phyloP scores from a whole-genome alignment of 2,113 vertebrate species.

The Cebus imitator region DNA sequence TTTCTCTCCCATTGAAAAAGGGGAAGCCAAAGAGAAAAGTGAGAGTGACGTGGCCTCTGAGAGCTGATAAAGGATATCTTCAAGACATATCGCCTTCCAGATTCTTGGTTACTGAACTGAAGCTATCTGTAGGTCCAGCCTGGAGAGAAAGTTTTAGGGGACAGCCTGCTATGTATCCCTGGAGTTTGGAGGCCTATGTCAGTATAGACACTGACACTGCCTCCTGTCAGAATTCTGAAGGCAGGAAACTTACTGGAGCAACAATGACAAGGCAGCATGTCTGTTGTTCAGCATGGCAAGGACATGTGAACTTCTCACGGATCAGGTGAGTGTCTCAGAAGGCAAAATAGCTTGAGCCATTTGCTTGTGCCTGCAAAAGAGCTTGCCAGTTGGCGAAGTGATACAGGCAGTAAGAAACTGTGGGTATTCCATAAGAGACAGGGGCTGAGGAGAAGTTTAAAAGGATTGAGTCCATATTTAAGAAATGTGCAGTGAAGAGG shows the following conservation, averaged over 20 bases:
- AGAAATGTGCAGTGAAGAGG: background rate
- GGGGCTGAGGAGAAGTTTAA: background rate
- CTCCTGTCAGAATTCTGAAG: slow-evolving; percentile 42
- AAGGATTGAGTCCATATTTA: background rate
- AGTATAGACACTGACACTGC: background rate
- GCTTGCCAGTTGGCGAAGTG: background rate
- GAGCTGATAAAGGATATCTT: background rate
- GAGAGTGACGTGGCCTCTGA: background rate
- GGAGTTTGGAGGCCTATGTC: slow-evolving; percentile 6
- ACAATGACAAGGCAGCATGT: background rate
- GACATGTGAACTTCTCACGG: background rate
- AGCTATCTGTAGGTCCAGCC: background rate
- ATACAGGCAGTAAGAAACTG: background rate
- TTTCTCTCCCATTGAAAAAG: background rate
- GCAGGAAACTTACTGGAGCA: background rate
- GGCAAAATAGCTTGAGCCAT: background rate
- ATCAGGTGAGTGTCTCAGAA: slow-evolving; percentile 13
- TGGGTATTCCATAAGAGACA: background rate
- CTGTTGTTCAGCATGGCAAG: slow-evolving; percentile 9
- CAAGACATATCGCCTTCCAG: background rate
- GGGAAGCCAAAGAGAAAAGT: background rate
- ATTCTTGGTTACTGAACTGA: background rate
- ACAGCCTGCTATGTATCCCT: background rate
- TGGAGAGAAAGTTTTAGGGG: background rate
- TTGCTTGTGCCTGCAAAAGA: slow-evolving; percentile 16